Conservation (phyloP, 1,140 invertebrate genomes). For the Drosophila biarmipes region DNA sequence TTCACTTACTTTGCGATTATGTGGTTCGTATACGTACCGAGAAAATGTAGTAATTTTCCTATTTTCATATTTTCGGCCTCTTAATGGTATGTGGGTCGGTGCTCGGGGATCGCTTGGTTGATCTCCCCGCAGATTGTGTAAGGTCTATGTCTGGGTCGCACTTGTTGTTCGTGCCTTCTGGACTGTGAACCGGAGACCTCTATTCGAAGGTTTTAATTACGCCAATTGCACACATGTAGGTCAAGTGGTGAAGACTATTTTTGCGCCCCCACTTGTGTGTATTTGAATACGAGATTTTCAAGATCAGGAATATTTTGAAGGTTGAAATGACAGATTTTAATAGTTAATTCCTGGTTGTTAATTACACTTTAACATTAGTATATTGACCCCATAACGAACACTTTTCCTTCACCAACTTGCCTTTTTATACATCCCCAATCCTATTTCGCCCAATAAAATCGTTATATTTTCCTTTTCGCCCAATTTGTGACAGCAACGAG, state of each 20-base stretch:
- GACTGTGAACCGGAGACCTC: slow-evolving; percentile 67
- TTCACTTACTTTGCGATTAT: slow-evolving; percentile 66
- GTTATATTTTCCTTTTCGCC: slow-evolving; percentile 20
- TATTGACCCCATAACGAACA: too few relatives aligned
- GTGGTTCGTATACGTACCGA: slow-evolving; percentile 30
- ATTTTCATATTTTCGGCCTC: slow-evolving; percentile 64
- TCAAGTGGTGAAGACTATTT: slow-evolving; percentile 59
- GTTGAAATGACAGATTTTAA: not conserved
- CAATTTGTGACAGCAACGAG: slow-evolving; percentile 63
- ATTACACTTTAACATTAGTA: too few relatives aligned
- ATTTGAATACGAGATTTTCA: slow-evolving; percentile 26
- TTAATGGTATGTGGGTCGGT: slow-evolving; percentile 64
- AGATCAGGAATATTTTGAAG: slow-evolving; percentile 46
- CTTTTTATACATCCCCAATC: not conserved
- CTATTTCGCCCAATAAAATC: slow-evolving; percentile 17
- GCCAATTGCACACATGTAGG: slow-evolving; percentile 65
- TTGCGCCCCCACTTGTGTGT: slow-evolving; percentile 23
- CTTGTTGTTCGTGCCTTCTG: slow-evolving; percentile 71
- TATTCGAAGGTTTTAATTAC: slow-evolving; percentile 72
- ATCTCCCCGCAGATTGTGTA: slow-evolving; percentile 63
- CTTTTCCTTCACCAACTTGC: not conserved
- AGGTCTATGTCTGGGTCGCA: slow-evolving; percentile 55
- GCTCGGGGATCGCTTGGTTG: slow-evolving; percentile 61
- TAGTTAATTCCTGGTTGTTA: too few relatives aligned
- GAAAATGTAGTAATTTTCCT: slow-evolving; percentile 73